Base-by-base conservation (phyloP, 2,113 vertebrate genomes). In the Pterocles burchelli region DNA sequence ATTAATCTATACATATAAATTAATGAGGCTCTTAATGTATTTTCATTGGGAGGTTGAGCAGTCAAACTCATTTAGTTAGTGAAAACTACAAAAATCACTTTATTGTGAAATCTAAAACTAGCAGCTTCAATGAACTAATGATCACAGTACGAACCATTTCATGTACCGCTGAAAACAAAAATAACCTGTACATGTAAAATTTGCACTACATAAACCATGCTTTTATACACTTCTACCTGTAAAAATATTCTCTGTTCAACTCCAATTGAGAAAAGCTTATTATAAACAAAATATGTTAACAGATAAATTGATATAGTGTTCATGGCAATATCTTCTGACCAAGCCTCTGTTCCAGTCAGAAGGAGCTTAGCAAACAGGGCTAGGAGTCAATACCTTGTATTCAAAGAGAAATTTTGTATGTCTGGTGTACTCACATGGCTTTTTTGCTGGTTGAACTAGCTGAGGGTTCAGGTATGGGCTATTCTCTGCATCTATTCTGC, bases 401-500 rank as follows among this genome's bases (percentile, higher is more conserved):
- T 81, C n/a, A 38, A 59, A 76, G 78, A 76, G 59, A 61, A 85
- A 87, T 76, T 36, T 2, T 85, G 21, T 38, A 3, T 7, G 18
- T 85, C 62, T 65, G 72, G 57, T 89, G 52, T 97, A 98, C 99
- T 99, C 98, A 99, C 99, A 99, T 99, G 99, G 99, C 98, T 99
- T 99, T 98, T 99, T 99, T 95, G 99, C 98, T 76, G 99, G 99
- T 97, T 99, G 98, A 96, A 99, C 99, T 98, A 99, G 98, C 97
- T 99, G 99, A 91, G 99, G 99, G 97, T 99, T 99, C 98, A 99
- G 98, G 97, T 99, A 99, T 5, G 99, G 99, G 96, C 99, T 99
- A 98, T 99, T 99, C 97, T 99, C 99, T 34, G 99, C 99, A 86
- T 99, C 99, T 99, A 99, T 99, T 98, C 99, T 99, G 91, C 99